These are phyloP conservation scores for Seriola quinqueradiata DNA, from an alignment of 2,113 vertebrate species.

Conservation along the genomic window DNA sequence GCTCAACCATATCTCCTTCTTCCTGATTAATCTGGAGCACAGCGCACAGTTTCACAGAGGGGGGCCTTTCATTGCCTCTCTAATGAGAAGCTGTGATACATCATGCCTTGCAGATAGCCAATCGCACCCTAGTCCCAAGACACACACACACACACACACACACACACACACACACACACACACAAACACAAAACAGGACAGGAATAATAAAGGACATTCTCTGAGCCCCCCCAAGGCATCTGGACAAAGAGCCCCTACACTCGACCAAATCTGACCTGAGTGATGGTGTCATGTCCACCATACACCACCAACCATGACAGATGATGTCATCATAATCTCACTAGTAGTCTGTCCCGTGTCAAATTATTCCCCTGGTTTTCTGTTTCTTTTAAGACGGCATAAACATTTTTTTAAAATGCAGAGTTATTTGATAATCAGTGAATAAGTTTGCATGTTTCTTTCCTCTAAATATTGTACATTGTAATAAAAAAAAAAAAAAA, in stretches of 20 bases:
- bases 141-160: background rate
- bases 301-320: constrained; percentile 46
- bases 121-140: constrained; percentile 40
- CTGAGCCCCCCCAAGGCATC: constrained; percentile 47
- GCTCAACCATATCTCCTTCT: constrained; percentile 75
- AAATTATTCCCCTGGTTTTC: constrained; percentile 14
- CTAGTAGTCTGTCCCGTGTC: constrained; percentile 9
- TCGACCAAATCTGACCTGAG: constrained; percentile 65
- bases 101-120: constrained; percentile 69
- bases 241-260: constrained; percentile 42
- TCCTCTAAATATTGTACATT: background rate
- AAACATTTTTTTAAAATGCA: background rate
- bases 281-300: constrained; percentile 59
- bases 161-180: constrained; percentile 20
- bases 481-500: background rate
- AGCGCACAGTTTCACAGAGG: constrained; percentile 70
- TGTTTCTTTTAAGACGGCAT: background rate
- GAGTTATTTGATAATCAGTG: constrained; percentile 1
- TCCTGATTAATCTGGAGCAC: constrained; percentile 73
- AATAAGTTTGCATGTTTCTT: background rate
- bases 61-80: constrained; percentile 75
- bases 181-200: constrained; percentile 37
- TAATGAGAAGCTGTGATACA: constrained; percentile 79
- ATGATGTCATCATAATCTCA: constrained; percentile 65
- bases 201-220: constrained; percentile 57